Conservation (phyloP, 2,113 vertebrate genomes). For the Takifugu bimaculatus region DNA sequence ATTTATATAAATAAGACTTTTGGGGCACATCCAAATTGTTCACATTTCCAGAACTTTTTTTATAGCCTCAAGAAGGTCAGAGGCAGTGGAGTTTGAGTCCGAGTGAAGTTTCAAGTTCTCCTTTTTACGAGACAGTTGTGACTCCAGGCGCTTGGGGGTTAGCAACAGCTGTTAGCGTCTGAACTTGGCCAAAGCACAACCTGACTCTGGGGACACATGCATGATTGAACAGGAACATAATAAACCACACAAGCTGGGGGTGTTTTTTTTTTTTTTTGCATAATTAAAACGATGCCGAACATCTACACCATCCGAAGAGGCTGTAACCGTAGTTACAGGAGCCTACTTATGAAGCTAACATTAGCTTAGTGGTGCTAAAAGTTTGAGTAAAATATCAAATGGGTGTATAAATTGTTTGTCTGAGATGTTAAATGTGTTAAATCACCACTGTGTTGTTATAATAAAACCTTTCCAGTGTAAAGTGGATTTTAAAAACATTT, state of each 20-base stretch:
- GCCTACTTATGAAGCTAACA: too few relatives aligned
- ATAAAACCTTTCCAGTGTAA: too few relatives aligned
- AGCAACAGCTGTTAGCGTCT: constrained; percentile 8
- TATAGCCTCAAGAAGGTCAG: neutral
- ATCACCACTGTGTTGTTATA: too few relatives aligned
- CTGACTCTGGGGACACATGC: constrained; percentile 10
- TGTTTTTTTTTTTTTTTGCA: neutral
- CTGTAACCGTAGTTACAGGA: too few relatives aligned
- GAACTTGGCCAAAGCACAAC: constrained; percentile 8
- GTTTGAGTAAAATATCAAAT: too few relatives aligned
- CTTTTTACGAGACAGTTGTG: constrained; percentile 3
- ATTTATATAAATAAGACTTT: neutral
- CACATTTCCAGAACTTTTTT: neutral
- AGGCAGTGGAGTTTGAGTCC: neutral
- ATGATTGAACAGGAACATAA: neutral
- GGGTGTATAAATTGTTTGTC: too few relatives aligned
- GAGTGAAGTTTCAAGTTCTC: neutral
- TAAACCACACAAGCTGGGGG: neutral
- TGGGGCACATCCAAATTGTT: neutral
- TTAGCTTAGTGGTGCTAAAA: too few relatives aligned
- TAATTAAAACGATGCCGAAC: constrained; percentile 1
- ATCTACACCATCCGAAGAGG: neutral
- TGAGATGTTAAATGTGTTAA: too few relatives aligned
- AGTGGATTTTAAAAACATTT: too few relatives aligned
- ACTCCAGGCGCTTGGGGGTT: neutral